Percentiles rank a stretch among this genome's conserved stretches.
phyloP scores from a whole-genome alignment of 2,888 invertebrate species.

The Gymnoscelis rufifasciata region DNA sequence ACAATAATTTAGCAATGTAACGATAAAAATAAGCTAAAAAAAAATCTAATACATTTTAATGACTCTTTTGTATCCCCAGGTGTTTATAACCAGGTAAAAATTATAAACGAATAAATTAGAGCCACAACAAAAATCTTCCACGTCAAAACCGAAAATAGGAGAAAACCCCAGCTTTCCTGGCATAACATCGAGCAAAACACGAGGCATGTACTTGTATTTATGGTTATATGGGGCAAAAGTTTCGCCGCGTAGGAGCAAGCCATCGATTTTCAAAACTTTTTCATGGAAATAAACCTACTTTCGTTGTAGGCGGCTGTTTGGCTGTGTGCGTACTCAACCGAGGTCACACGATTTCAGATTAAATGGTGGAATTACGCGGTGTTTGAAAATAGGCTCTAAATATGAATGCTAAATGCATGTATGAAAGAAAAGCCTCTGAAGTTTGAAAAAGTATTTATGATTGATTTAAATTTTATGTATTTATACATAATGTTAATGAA shows the following conservation, averaged over 20 bases:
- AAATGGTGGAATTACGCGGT: conserved; percentile 15
- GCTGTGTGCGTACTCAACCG: conserved; percentile 62
- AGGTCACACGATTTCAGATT: conserved; percentile 60
- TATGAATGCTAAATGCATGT: neutral
- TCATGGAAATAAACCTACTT: conserved; percentile 80
- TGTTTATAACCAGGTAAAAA: too few species aligned
- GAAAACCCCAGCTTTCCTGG: conserved; percentile 48
- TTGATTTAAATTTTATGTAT: too few species aligned
- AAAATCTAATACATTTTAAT: too few species aligned
- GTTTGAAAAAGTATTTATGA: too few species aligned
- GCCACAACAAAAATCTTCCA: neutral
- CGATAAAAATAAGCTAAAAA: too few species aligned
- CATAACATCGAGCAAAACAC: conserved; percentile 64
- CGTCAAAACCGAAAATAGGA: conserved; percentile 39
- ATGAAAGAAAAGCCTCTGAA: too few species aligned
- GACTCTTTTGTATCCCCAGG: too few species aligned
- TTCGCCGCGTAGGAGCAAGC: conserved; percentile 76
- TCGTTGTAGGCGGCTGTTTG: conserved; percentile 55
- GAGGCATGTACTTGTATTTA: conserved; percentile 63
- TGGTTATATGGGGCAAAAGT: conserved; percentile 76
- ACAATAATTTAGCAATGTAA: too few species aligned
- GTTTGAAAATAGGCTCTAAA: neutral
- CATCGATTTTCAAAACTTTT: conserved; percentile 81
- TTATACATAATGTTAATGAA: too few species aligned
- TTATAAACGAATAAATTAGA: too few species aligned